Evolutionary conservation across 23 tunicate genomes (phyloP).

Genomic region (Styela clava): DNA sequence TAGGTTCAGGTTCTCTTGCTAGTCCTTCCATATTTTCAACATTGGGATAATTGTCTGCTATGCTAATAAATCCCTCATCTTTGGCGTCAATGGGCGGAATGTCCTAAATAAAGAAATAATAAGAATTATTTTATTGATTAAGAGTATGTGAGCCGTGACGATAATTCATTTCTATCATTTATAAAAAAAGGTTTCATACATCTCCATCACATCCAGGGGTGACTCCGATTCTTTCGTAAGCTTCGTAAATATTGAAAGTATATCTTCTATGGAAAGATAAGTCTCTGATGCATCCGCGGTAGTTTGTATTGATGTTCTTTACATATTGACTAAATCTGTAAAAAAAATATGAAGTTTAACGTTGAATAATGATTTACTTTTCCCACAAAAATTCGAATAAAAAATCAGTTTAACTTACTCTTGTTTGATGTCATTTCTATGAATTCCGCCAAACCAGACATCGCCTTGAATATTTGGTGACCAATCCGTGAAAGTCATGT

Average conservation of each 20-base stretch:
- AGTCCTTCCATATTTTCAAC: neutral
- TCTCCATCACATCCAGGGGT: conserved; percentile 61
- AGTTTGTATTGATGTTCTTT: conserved; percentile 35
- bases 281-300: conserved; percentile 60
- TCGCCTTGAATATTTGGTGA: conserved; percentile 51
- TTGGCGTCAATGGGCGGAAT: neutral
- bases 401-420: conserved; percentile 49
- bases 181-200: no score
- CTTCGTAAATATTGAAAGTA: conserved; percentile 33
- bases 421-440: conserved; percentile 35
- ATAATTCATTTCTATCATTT: no score
- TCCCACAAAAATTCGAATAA: no score
- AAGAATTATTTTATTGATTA: no score
- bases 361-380: neutral
- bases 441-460: conserved; percentile 75
- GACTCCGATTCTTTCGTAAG: conserved; percentile 66
- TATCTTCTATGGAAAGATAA: conserved; percentile 37
- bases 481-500: conserved; percentile 12
- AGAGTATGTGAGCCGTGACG: no score
- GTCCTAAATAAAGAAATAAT: no score
- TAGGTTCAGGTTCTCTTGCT: no score
- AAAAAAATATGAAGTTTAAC: neutral
- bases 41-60: neutral
- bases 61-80: neutral
- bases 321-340: conserved; percentile 16